phyloP scores from a whole-genome alignment of 2,888 invertebrate genomes.

The Netelia virgata region DNA sequence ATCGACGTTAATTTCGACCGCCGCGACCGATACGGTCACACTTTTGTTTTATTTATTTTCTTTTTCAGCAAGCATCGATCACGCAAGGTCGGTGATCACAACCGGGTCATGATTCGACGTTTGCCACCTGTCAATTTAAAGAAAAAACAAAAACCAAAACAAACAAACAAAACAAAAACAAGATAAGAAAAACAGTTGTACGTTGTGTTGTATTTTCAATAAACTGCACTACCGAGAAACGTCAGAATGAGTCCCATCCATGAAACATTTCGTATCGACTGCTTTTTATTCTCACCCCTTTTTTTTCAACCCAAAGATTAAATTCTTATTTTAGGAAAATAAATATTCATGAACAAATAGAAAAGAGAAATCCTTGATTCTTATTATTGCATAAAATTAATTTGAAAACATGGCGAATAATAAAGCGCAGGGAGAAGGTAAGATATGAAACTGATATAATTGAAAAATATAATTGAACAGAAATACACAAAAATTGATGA shows the following conservation, averaged over 20 bases:
- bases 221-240: slow-evolving; percentile 72
- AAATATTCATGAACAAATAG: too few species aligned
- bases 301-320: slow-evolving; percentile 12
- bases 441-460: too few species aligned
- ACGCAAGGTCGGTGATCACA: slow-evolving; percentile 41
- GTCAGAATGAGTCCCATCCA: slow-evolving; percentile 28
- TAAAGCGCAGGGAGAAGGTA: too few species aligned
- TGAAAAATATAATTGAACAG: too few species aligned
- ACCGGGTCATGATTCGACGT: slow-evolving; percentile 8
- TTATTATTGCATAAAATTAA: too few species aligned
- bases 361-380: too few species aligned
- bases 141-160: not conserved
- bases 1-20: slow-evolving; percentile 50
- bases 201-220: slow-evolving; percentile 64
- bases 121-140: slow-evolving; percentile 19
- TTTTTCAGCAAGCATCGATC: slow-evolving; percentile 71
- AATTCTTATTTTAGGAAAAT: not conserved
- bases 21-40: slow-evolving; percentile 55
- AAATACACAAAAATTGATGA: too few species aligned
- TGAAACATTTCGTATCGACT: slow-evolving; percentile 31
- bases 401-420: too few species aligned
- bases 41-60: slow-evolving; percentile 64
- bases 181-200: slow-evolving; percentile 30
- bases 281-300: slow-evolving; percentile 4
- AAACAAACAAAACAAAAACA: too few species aligned